Conservation (phyloP, 1,140 invertebrate species). For the Atta colombica region DNA sequence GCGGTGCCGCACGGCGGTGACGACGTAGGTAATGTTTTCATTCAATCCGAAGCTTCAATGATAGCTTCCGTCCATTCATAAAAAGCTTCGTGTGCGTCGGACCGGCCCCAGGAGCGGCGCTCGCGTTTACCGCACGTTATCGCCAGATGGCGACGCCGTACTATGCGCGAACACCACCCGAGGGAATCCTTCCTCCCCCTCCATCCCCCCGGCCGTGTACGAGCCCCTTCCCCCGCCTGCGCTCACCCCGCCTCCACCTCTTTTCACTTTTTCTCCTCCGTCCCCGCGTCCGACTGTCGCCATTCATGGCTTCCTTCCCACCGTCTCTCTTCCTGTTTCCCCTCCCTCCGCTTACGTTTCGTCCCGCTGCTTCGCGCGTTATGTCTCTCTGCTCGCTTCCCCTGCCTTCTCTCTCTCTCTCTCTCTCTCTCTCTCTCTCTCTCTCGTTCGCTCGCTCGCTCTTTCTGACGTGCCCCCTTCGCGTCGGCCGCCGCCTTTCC, state of each 20-base stretch:
- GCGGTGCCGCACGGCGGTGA: conserved; percentile 74
- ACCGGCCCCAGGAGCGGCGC: conserved; percentile 55
- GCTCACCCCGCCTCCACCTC: conserved; percentile 25
- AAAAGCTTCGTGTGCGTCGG: conserved; percentile 87
- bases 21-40: conserved; percentile 85
- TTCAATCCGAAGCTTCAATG: conserved; percentile 89
- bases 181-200: conserved; percentile 5
- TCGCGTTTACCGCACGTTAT: conserved; percentile 78
- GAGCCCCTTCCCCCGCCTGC: background rate
- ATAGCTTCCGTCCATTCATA: conserved; percentile 93
- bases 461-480: conserved; percentile 66
- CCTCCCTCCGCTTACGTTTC: conserved; percentile 72
- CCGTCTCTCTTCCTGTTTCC: conserved; percentile 76
- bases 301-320: conserved; percentile 79
- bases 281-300: conserved; percentile 68
- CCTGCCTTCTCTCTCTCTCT: conserved; percentile 44
- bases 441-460: background rate
- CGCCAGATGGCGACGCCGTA: conserved; percentile 85
- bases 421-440: background rate
- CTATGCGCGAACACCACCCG: conserved; percentile 62
- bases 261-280: conserved; percentile 56
- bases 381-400: conserved; percentile 42
- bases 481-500: conserved; percentile 31
- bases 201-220: background rate
- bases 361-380: conserved; percentile 57